A percentile compares a stretch with the other conserved stretches of the same genome.
phyloP scores from a whole-genome alignment of 2,888 invertebrate genomes.

The Acutogordius australiensis region DNA sequence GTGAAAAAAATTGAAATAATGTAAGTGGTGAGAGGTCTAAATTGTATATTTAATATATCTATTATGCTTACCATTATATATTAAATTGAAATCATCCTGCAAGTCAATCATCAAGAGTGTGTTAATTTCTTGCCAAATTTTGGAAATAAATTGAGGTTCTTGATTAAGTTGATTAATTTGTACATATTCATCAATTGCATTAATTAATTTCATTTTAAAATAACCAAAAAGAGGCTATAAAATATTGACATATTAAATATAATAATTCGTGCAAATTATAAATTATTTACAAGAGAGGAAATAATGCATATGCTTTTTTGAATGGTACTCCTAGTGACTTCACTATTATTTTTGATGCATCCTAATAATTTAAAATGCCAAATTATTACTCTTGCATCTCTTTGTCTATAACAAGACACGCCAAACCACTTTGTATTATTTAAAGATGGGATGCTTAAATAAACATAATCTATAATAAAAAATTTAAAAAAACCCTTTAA shows the following conservation, averaged over 20 bases:
- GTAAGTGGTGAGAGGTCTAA: neutral
- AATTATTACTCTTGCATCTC: neutral
- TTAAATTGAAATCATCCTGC: too few species aligned
- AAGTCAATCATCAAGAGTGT: too few species aligned
- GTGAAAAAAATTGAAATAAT: neutral
- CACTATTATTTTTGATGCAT: neutral
- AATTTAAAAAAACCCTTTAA: neutral
- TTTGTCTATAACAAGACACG: slow-evolving; percentile 3
- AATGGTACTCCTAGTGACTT: slow-evolving; percentile 3
- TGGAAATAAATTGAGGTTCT: too few species aligned
- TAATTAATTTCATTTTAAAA: neutral
- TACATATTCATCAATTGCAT: neutral
- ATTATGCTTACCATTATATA: too few species aligned
- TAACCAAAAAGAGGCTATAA: slow-evolving; percentile 1
- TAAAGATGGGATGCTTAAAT: neutral
- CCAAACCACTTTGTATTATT: neutral
- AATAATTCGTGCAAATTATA: neutral
- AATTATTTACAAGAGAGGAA: neutral
- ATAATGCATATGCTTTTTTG: slow-evolving; percentile 8
- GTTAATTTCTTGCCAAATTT: too few species aligned
- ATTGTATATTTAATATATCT: too few species aligned
- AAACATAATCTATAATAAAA: neutral
- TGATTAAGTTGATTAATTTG: too few species aligned
- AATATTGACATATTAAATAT: neutral
- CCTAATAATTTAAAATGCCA: neutral